Conservation (phyloP, 2,113 vertebrate species). For the Syngnathus scovelli region DNA sequence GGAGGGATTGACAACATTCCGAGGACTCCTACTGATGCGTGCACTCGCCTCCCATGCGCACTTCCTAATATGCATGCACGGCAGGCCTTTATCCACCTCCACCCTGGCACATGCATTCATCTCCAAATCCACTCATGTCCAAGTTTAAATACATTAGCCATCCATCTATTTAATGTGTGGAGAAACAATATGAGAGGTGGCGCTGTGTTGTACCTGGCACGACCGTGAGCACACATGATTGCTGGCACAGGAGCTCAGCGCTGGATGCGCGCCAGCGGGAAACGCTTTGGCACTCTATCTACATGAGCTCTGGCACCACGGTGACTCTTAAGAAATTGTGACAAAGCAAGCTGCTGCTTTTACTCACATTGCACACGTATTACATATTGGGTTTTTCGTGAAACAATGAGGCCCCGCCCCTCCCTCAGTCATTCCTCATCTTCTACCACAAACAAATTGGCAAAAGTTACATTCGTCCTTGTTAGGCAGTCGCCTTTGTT, state of each 20-base stretch:
- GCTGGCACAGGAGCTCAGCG: conserved; percentile 14
- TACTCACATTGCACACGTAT: background rate
- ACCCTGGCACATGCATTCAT: background rate
- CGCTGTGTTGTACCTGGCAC: conserved; percentile 5
- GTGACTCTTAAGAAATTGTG: conserved; percentile 6
- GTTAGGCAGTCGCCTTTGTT: background rate
- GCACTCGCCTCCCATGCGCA: background rate
- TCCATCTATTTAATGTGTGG: background rate
- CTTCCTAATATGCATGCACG: conserved; percentile 5
- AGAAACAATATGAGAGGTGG: conserved; percentile 1
- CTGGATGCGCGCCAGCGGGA: conserved; percentile 20
- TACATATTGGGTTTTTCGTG: background rate
- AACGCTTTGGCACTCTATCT: conserved; percentile 8
- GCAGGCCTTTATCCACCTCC: conserved; percentile 1
- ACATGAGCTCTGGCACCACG: conserved; percentile 14
- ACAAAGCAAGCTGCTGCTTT: conserved; percentile 9
- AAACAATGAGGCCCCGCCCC: background rate
- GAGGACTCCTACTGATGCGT: conserved; percentile 2
- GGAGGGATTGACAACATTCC: conserved; percentile 20
- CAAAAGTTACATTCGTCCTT: background rate
- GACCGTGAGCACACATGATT: conserved; percentile 19
- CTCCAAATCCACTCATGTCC: background rate
- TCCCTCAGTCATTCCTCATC: too few relatives aligned
- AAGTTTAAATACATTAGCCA: conserved; percentile 11
- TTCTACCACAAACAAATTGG: too few relatives aligned